Evolutionary conservation across 2,797 vertebrate species (phyloP).

Genomic region (Tamandua tetradactyla): DNA sequence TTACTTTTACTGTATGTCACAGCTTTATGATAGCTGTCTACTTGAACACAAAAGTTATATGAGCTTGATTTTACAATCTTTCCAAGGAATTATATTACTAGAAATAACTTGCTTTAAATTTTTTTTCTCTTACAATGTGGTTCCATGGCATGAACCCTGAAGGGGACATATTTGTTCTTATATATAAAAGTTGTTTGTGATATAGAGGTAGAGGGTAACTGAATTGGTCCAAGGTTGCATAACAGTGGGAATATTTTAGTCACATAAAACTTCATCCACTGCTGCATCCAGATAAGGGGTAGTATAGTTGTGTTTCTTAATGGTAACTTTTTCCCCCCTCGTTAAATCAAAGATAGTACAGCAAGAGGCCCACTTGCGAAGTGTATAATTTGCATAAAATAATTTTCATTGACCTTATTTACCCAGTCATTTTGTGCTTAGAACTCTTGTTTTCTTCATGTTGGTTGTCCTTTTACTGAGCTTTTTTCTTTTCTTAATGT

Average conservation of each 20-base stretch:
- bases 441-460: constrained; percentile 5
- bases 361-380: background rate
- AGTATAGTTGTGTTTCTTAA: background rate
- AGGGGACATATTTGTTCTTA: background rate
- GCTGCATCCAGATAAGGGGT: background rate
- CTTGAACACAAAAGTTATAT: background rate
- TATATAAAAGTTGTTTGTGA: background rate
- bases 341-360: constrained; percentile 4
- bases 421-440: constrained; percentile 26
- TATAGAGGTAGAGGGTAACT: background rate
- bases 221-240: background rate
- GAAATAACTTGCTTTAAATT: constrained; percentile 60
- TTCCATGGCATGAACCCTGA: background rate
- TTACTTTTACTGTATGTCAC: constrained; percentile 35
- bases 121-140: background rate
- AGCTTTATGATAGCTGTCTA: background rate
- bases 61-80: background rate
- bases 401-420: constrained; percentile 27
- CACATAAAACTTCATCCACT: background rate
- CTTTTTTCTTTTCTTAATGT: background rate
- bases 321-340: background rate
- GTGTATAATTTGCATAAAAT: constrained; percentile 3
- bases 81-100: background rate
- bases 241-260: background rate
- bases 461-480: constrained; percentile 15